These are phyloP conservation scores for Nanorana parkeri DNA, from an alignment of 2,113 vertebrate species.

Conservation along the genomic window DNA sequence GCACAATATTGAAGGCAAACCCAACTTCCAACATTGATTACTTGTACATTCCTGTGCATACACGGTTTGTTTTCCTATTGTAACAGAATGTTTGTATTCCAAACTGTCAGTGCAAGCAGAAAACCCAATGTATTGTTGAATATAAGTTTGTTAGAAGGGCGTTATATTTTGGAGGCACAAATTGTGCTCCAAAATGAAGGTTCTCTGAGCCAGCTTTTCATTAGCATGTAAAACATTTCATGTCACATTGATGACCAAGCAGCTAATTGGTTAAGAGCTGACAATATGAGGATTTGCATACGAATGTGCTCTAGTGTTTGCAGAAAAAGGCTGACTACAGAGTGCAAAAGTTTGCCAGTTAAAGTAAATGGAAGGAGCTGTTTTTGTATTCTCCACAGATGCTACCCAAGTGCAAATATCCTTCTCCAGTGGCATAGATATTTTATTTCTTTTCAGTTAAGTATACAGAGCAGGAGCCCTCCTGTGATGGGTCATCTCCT, in stretches of 20 bases:
- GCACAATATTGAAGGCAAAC: too few relatives aligned
- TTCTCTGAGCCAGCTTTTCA: constrained; percentile 18
- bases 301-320: constrained; percentile 38
- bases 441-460: constrained; percentile 9
- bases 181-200: neutral
- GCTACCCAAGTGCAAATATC: constrained; percentile 28
- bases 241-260: constrained; percentile 44
- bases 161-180: constrained; percentile 16
- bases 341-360: constrained; percentile 53
- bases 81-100: too few relatives aligned
- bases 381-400: constrained; percentile 39
- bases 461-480: constrained; percentile 37
- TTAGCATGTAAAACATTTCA: constrained; percentile 44
- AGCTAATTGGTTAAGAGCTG: constrained; percentile 43
- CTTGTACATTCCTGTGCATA: too few relatives aligned
- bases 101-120: neutral
- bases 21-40: too few relatives aligned
- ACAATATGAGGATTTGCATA: constrained; percentile 51
- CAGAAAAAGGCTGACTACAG: constrained; percentile 33
- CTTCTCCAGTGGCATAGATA: constrained; percentile 4
- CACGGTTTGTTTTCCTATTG: too few relatives aligned
- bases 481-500: constrained; percentile 51
- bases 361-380: constrained; percentile 42
- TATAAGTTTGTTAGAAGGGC: constrained; percentile 1
- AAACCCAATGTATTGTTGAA: neutral